Evolutionary conservation across 2,797 vertebrate genomes (phyloP).

Genomic region (Pterois miles): DNA sequence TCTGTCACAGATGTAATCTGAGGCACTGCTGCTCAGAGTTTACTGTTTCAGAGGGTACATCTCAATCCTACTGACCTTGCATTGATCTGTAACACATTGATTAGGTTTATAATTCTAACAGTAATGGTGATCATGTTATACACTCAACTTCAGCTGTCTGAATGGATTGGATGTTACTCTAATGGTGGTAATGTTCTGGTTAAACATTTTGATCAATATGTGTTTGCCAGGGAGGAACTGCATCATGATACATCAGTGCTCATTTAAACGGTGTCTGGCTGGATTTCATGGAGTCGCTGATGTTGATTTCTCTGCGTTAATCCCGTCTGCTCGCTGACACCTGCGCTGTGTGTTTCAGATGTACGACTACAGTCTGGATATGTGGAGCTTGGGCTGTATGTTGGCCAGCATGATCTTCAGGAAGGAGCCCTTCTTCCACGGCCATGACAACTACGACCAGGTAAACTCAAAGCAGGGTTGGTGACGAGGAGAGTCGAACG

Average conservation of each 20-base stretch:
- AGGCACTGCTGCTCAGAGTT: not conserved
- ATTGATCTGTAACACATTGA: too few relatives aligned
- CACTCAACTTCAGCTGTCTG: too few relatives aligned
- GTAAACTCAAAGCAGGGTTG: conserved; percentile 68
- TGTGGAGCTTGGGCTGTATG: conserved; percentile 99
- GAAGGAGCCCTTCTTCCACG: conserved; percentile 99
- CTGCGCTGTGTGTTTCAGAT: conserved; percentile 79
- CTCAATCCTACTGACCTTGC: too few relatives aligned
- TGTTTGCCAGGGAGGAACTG: not conserved
- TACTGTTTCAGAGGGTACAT: not conserved
- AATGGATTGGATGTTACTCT: too few relatives aligned
- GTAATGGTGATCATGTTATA: too few relatives aligned
- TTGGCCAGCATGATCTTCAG: conserved; percentile 98
- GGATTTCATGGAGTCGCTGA: not conserved
- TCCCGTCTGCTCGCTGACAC: not conserved
- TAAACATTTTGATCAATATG: too few relatives aligned
- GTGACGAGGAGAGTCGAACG: too few relatives aligned
- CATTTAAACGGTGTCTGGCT: not conserved
- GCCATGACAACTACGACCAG: conserved; percentile 98
- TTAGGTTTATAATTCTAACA: too few relatives aligned
- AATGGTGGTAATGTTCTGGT: too few relatives aligned
- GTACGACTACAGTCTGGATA: conserved; percentile 98
- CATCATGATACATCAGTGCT: not conserved
- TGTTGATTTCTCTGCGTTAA: not conserved
- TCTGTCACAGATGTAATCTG: not conserved